These are phyloP conservation scores for Sebastes reedi DNA, from an alignment of 2,797 vertebrate genomes.

Conservation along the genomic window DNA sequence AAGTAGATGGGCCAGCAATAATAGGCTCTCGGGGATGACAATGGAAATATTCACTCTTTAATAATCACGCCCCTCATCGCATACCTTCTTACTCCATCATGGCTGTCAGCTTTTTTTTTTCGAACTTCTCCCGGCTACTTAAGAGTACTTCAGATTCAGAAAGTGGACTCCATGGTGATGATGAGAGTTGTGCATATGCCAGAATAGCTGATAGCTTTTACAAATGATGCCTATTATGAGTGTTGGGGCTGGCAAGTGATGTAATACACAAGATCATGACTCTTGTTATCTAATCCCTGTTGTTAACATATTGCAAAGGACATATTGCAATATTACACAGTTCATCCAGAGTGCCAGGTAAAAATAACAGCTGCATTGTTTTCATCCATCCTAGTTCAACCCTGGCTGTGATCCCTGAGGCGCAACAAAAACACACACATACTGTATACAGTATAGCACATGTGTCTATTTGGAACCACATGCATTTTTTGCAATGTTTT, in stretches of 20 bases:
- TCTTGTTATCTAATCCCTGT: conserved; percentile 7
- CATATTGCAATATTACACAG: neutral
- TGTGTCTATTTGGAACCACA: neutral
- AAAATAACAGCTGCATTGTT: neutral
- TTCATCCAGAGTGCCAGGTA: neutral
- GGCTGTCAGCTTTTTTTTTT: neutral
- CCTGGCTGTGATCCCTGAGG: neutral
- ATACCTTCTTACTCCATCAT: conserved; percentile 1
- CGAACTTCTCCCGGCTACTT: conserved; percentile 27
- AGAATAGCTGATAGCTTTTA: conserved; percentile 12
- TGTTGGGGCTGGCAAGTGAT: neutral
- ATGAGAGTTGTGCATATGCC: neutral
- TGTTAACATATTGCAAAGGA: conserved; percentile 3
- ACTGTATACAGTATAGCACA: neutral
- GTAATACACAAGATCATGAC: conserved; percentile 1
- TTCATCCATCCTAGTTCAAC: neutral
- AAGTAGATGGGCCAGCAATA: conserved; percentile 23
- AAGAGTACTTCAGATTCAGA: conserved; percentile 18
- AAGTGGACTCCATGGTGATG: neutral
- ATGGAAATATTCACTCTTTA: conserved; percentile 43
- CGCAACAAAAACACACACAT: neutral
- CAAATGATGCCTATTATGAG: conserved; percentile 21
- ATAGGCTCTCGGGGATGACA: conserved; percentile 47
- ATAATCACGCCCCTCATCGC: conserved; percentile 27
- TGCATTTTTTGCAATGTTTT: too few species aligned